Evolutionary conservation across 1,140 invertebrate genomes (phyloP).

Genomic region (Listronotus oregonensis): DNA sequence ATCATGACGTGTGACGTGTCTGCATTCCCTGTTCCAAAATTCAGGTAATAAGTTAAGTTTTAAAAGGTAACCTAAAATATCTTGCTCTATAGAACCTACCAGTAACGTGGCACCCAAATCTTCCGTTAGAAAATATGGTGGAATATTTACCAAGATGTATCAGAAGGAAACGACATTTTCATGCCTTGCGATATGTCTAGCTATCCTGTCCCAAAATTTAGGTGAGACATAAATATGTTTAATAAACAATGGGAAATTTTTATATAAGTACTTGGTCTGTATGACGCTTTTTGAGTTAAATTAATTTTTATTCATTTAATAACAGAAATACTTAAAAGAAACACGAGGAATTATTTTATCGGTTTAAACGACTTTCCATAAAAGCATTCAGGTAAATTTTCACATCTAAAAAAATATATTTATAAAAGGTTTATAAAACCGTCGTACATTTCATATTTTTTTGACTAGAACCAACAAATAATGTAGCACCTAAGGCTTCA

Average conservation of each 20-base stretch:
- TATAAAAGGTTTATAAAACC: too few relatives aligned
- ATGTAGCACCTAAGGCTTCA: conserved; percentile 67
- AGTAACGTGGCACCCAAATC: conserved; percentile 70
- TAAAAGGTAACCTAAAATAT: conserved; percentile 1
- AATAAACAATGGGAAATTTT: too few relatives aligned
- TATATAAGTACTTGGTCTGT: too few relatives aligned
- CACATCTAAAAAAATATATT: background rate
- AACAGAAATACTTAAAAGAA: too few relatives aligned
- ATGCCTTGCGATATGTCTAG: conserved; percentile 63
- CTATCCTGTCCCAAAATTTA: conserved; percentile 64
- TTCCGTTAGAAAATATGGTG: conserved; percentile 63
- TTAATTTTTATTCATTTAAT: too few relatives aligned
- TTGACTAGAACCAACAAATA: conserved; percentile 68
- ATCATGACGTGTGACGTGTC: conserved; percentile 69
- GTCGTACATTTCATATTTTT: background rate
- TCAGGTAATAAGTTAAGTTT: conserved; percentile 62
- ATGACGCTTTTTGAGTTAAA: too few relatives aligned
- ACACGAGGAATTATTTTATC: too few relatives aligned
- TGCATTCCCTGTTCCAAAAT: conserved; percentile 69
- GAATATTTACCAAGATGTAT: conserved; percentile 59
- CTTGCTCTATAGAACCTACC: conserved; percentile 63
- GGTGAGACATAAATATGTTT: too few relatives aligned
- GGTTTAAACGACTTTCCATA: too few relatives aligned
- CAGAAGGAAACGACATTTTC: conserved; percentile 49
- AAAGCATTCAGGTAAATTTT: conserved; percentile 39